These are phyloP conservation scores for Equus quagga DNA, from an alignment of 2,113 vertebrate species.

Conservation along the genomic window DNA sequence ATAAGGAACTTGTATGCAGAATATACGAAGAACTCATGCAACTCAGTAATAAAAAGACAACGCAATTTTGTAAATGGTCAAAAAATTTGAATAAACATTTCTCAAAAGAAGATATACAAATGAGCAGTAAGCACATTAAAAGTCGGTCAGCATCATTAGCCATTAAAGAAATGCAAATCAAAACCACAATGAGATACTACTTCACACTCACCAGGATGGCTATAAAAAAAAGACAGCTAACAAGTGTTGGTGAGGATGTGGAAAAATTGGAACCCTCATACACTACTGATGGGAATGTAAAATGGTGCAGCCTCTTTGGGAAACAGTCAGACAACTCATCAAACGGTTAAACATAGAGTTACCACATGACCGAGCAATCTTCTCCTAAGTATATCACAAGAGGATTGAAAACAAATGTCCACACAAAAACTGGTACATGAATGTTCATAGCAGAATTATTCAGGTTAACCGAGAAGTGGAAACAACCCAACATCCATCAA, in stretches of 20 bases:
- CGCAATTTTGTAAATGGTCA: not conserved
- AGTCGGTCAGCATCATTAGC: not conserved
- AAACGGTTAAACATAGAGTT: not conserved
- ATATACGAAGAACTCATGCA: not conserved
- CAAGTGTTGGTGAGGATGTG: not conserved
- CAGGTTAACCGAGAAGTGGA: not conserved
- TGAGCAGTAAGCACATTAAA: not conserved
- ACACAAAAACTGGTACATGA: not conserved
- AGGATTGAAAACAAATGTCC: not conserved
- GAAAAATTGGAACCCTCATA: not conserved
- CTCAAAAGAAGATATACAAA: not conserved
- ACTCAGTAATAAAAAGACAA: not conserved
- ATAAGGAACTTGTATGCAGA: not conserved
- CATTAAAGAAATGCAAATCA: not conserved
- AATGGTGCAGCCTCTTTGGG: not conserved
- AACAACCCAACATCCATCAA: not conserved
- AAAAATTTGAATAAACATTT: not conserved
- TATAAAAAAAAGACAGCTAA: not conserved
- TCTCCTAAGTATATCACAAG: not conserved
- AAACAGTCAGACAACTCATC: not conserved
- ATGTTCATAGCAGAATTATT: not conserved
- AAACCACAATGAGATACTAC: not conserved
- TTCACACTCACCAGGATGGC: not conserved
- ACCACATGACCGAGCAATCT: not conserved
- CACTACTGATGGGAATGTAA: not conserved